Evolutionary conservation across 2,797 vertebrate genomes (phyloP).

Genomic region (Darevskia nairensis): DNA sequence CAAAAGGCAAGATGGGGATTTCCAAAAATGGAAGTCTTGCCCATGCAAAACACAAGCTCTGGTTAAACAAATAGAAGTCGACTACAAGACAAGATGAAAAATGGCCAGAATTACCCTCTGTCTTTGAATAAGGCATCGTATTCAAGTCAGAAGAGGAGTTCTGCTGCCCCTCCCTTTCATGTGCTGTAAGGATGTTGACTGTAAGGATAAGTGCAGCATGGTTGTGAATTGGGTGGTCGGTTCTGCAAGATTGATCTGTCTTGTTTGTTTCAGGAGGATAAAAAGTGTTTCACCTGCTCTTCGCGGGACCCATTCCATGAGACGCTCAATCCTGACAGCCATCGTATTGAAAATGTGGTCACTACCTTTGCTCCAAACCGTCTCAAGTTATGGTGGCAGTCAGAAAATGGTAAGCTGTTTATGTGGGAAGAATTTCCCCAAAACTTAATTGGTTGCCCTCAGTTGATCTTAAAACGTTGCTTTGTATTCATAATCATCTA

Average conservation of each 20-base stretch:
- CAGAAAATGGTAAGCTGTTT: conserved; percentile 90
- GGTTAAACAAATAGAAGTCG: no score
- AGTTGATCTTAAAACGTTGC: conserved; percentile 64
- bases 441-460: conserved; percentile 51
- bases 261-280: conserved; percentile 89
- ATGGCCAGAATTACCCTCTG: no score
- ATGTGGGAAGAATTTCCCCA: conserved; percentile 30
- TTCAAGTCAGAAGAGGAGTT: no score
- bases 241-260: conserved; percentile 26
- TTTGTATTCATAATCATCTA: conserved; percentile 53
- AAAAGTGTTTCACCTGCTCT: conserved; percentile 95
- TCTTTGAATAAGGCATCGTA: no score
- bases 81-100: no score
- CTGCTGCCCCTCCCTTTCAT: no score
- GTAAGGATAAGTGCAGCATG: neutral
- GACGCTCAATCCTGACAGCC: conserved; percentile 82
- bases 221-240: neutral
- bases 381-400: conserved; percentile 98
- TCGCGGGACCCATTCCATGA: conserved; percentile 84
- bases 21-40: conserved; percentile 10
- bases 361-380: conserved; percentile 93
- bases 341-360: conserved; percentile 94
- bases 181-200: no score
- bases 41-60: no score
- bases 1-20: neutral